Percentiles rank a stretch among this genome's conserved stretches.
Conservation (phyloP, 2,797 vertebrate genomes). For the Kryptolebias ocellatus region DNA sequence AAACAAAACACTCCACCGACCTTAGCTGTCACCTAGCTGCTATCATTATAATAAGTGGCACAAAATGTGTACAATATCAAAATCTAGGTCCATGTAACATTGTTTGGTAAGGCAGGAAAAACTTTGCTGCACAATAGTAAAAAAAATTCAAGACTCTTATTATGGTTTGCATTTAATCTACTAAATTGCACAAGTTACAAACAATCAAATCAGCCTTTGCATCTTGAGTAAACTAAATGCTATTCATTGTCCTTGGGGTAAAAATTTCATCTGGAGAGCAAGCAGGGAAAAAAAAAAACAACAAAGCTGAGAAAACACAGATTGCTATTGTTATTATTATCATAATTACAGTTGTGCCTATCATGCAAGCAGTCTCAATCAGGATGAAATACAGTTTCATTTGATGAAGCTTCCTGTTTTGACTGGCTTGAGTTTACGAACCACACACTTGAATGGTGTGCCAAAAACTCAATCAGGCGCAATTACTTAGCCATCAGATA, state of each 20-base stretch:
- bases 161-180: constrained; percentile 56
- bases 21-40: constrained; percentile 26
- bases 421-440: constrained; percentile 76
- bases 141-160: constrained; percentile 36
- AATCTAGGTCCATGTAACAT: constrained; percentile 14
- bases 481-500: constrained; percentile 85
- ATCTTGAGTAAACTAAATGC: constrained; percentile 67
- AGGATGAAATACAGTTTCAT: constrained; percentile 80
- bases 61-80: constrained; percentile 5
- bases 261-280: constrained; percentile 64
- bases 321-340: constrained; percentile 77
- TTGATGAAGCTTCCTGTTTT: constrained; percentile 82
- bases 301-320: constrained; percentile 79
- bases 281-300: constrained; percentile 34
- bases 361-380: constrained; percentile 75
- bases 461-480: constrained; percentile 85
- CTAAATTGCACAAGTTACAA: constrained; percentile 64
- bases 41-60: constrained; percentile 20
- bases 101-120: constrained; percentile 6
- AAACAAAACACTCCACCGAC: constrained; percentile 16
- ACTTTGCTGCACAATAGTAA: constrained; percentile 14
- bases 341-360: constrained; percentile 76
- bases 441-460: constrained; percentile 73
- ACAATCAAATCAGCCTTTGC: constrained; percentile 70
- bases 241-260: constrained; percentile 59